phyloP scores from a whole-genome alignment of 2,797 vertebrate genomes.

The Coluber constrictor region DNA sequence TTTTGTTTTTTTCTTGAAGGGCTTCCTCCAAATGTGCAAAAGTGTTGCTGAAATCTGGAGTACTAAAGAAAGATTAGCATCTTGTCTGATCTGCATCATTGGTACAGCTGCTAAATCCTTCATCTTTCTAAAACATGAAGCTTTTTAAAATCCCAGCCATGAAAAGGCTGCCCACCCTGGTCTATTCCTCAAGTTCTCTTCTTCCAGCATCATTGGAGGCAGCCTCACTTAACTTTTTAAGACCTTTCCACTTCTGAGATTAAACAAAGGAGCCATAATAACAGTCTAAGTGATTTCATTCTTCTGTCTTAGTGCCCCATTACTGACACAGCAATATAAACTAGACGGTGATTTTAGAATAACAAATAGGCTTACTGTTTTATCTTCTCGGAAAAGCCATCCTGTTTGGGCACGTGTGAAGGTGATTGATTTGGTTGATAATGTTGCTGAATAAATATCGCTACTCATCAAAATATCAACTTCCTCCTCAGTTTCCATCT shows the following conservation, averaged over 20 bases:
- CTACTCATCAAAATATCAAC: constrained; percentile 99
- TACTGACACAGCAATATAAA: neutral
- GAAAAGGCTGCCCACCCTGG: neutral
- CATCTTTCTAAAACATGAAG: neutral
- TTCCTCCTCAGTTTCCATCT: constrained; percentile 98
- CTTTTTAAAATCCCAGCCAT: neutral
- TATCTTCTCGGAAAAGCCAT: constrained; percentile 98
- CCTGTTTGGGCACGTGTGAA: constrained; percentile 94
- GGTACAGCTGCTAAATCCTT: neutral
- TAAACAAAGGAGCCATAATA: neutral
- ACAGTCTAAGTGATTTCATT: neutral
- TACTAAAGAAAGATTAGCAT: neutral
- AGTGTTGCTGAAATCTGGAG: neutral
- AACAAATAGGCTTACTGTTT: constrained; percentile 79
- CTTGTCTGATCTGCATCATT: neutral
- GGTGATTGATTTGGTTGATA: constrained; percentile 98
- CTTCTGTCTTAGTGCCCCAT: neutral
- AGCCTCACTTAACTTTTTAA: neutral
- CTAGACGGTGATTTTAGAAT: neutral
- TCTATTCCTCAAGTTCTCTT: neutral
- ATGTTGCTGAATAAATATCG: constrained; percentile 95
- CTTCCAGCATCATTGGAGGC: neutral
- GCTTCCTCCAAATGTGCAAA: neutral
- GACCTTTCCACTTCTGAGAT: neutral
- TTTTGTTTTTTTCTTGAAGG: neutral